A percentile compares a stretch with the other conserved stretches of the same genome.
These are phyloP conservation scores for Malachius bipustulatus DNA, from an alignment of 2,888 invertebrate genomes.

Conservation along the genomic window DNA sequence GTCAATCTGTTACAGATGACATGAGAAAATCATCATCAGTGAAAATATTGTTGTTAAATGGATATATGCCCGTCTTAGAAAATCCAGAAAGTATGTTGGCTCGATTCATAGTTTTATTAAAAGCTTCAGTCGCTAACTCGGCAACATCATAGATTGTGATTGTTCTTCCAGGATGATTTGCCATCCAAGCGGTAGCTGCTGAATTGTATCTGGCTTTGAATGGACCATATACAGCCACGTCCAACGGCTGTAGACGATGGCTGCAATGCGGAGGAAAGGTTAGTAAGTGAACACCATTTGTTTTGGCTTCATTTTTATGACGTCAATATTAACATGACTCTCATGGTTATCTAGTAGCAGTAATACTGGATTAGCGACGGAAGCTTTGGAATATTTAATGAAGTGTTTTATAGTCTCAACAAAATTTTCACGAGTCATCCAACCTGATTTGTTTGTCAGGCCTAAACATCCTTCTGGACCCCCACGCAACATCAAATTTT, in stretches of 20 bases:
- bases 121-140: conserved; percentile 10
- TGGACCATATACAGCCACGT: conserved; percentile 12
- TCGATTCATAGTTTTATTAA: conserved; percentile 9
- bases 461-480: not conserved
- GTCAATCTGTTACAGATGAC: too few relatives aligned
- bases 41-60: too few relatives aligned
- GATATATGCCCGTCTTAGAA: too few relatives aligned
- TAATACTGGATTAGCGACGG: conserved; percentile 7
- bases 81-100: too few relatives aligned
- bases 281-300: conserved; percentile 9
- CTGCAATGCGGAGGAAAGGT: conserved; percentile 13
- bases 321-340: conserved; percentile 12
- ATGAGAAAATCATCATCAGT: too few relatives aligned
- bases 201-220: conserved; percentile 9
- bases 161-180: conserved; percentile 10
- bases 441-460: not conserved
- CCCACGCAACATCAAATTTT: conserved; percentile 6
- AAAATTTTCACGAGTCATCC: not conserved
- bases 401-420: conserved; percentile 1
- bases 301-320: conserved; percentile 7
- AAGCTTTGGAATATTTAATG: not conserved
- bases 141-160: conserved; percentile 12
- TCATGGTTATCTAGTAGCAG: conserved; percentile 11
- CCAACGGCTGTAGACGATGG: conserved; percentile 14
- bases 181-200: conserved; percentile 10